Evolutionary conservation across 1,140 invertebrate species (phyloP), one percentile per base, ranked within the genome.

Genomic region (Leucophenga varia): DNA sequence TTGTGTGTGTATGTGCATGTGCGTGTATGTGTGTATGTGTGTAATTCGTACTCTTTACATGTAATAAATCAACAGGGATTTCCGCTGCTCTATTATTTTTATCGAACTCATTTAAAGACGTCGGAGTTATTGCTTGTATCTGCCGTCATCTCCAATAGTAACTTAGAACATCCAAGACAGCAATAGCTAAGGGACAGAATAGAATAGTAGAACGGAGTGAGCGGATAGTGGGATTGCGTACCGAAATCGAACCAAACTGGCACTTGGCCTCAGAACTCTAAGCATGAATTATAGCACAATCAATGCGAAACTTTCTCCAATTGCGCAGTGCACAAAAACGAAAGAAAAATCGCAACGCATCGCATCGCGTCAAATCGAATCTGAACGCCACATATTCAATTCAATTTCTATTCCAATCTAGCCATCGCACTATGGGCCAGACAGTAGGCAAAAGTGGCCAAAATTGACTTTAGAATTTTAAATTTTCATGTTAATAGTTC

Each of bases 281-380:
- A 58, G 55, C 56, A 59, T 59, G 59, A 59, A 61, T 56, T 61
- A 61, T 61, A 48, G 54, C 51, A 52, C 59, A 59, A 61, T 64
- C 59, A 58, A 49, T 59, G 52, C 47, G 52, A 57, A 61, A 61
- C 48, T 57, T 61, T 61, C 56, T 59, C 49, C 47, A 47, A 32
- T 37, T 20, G 39, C 32, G 39, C 32, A 21, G 13, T 22, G 31
- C 13, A 36, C 17, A 25, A 45, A 45, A 45, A n/a, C n/a, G n/a
- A n/a, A n/a, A n/a, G n/a, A n/a, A n/a, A 31, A 45, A 45, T 45
- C 20, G 9, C 18, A 39, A 18, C 14, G 18, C 22, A 17, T 36
- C 16, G 34, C 7, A 36, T 36, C 34, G 34, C 7, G 14, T 36
- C 8, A 36, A 36, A 36, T 36, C 6, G 34, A 8, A 36, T 36